Evolutionary conservation across 1,140 invertebrate species (phyloP), one percentile per base, ranked within the genome.

Genomic region (Drosophila paulistorum): DNA sequence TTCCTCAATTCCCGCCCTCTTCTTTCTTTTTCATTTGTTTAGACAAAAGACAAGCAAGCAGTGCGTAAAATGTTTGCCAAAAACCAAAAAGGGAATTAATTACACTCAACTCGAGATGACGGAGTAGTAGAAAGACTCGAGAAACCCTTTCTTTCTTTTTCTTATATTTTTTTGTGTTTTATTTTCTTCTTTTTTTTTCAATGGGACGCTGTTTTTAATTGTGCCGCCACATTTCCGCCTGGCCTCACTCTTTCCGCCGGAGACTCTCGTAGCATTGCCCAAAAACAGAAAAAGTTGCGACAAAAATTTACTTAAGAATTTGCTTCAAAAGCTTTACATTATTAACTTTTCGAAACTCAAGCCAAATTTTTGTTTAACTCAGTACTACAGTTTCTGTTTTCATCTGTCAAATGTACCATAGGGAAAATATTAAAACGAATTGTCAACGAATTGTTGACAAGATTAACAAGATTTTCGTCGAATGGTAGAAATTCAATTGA

Each of bases 31-130:
- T 87, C 63, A 79, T 73, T 63, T 57, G 87, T 73, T 74, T 83
- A 89, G 76, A 89, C 85, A 87, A 87, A 87, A 87, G 83, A 83
- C 83, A 87, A 83, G 79, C 83, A 87, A 87, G 74, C 80, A 77
- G 77, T 80, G 83, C 83, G 83, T 83, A 83, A 87, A 89, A 89
- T 87, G 79, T 87, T 87, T 89, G 83, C 69, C 60, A 62, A 48
- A 48, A 68, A 68, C 76, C 76, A 81, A 74, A 87, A 86, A 86
- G 33, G 70, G 84, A 87, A 87, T 89, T 87, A 87, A 89, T 89
- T 89, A 89, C 79, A 80, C 76, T 83, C 84, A 77, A 83, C 79
- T 54, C 67, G 60, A 77, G 51, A 71, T 74, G 59, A 72, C 68
- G 58, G 59, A 54, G 45, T 51, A 11, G 17, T 51, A 10, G 9